phyloP scores from a whole-genome alignment of 64 coral and sea anemone genomes.

The Dendrophyllia cribrosa region DNA sequence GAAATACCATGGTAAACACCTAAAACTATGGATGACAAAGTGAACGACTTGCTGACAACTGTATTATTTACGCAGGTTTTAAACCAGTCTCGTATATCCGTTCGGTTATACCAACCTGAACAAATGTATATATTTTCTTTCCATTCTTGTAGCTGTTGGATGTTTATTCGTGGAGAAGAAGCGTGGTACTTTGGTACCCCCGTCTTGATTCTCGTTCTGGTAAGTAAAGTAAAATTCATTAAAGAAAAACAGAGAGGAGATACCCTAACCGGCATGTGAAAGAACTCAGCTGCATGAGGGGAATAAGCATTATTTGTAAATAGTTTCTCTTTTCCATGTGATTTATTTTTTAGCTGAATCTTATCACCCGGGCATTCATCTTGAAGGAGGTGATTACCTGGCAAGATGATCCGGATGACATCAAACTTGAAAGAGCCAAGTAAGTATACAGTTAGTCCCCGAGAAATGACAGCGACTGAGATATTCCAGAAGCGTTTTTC shows the following conservation, averaged over 20 bases:
- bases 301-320: too few relatives aligned
- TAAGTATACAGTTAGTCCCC: neutral
- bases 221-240: conserved; percentile 29
- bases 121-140: neutral
- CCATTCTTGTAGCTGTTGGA: conserved; percentile 75
- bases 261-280: neutral
- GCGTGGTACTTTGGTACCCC: conserved; percentile 86
- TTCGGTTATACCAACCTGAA: too few relatives aligned
- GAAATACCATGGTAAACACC: too few relatives aligned
- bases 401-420: conserved; percentile 77
- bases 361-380: conserved; percentile 66
- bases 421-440: conserved; percentile 83
- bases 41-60: too few relatives aligned
- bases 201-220: conserved; percentile 80
- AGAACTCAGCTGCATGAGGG: too few relatives aligned
- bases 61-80: too few relatives aligned
- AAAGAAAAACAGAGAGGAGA: neutral
- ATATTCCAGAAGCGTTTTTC: too few relatives aligned
- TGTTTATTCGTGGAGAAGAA: conserved; percentile 72
- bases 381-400: conserved; percentile 67
- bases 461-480: too few relatives aligned
- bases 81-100: too few relatives aligned
- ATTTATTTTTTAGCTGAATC: conserved; percentile 69
- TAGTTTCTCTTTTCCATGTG: neutral
- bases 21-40: too few relatives aligned